Conservation (phyloP, 2,797 vertebrate species). For the Typhlichthys subterraneus region DNA sequence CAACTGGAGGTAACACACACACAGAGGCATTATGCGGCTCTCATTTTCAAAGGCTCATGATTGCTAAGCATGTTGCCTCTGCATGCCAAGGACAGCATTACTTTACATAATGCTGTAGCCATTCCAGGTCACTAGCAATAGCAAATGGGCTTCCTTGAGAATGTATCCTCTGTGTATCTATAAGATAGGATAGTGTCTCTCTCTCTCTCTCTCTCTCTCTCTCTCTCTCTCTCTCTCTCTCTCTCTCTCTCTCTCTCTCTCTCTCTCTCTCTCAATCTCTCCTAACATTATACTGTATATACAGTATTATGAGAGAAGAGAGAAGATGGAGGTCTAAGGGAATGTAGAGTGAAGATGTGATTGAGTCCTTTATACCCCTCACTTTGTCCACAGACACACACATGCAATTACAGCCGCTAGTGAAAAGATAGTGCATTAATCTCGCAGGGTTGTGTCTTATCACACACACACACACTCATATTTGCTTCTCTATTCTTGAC, state of each 20-base stretch:
- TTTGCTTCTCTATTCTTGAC: no score
- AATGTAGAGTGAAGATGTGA: no score
- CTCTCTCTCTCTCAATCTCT: not conserved
- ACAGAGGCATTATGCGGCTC: slow-evolving; percentile 48
- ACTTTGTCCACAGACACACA: no score
- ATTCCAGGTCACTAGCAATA: slow-evolving; percentile 50
- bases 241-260: not conserved
- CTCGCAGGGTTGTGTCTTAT: no score
- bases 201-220: not conserved
- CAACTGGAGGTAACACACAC: slow-evolving; percentile 39
- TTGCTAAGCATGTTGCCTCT: slow-evolving; percentile 42
- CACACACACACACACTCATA: no score
- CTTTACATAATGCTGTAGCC: slow-evolving; percentile 42
- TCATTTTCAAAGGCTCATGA: slow-evolving; percentile 43
- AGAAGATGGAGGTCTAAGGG: no score
- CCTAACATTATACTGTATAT: not conserved
- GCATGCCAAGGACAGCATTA: slow-evolving; percentile 58
- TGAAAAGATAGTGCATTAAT: no score
- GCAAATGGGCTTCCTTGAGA: slow-evolving; percentile 43
- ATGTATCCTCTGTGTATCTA: slow-evolving; percentile 24
- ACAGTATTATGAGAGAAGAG: not conserved
- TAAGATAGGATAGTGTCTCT: not conserved
- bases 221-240: slow-evolving; percentile 11
- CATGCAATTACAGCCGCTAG: no score
- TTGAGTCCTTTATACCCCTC: no score